Conservation (phyloP, 2,113 vertebrate genomes). For the Ophthalmolycus amberensis region DNA sequence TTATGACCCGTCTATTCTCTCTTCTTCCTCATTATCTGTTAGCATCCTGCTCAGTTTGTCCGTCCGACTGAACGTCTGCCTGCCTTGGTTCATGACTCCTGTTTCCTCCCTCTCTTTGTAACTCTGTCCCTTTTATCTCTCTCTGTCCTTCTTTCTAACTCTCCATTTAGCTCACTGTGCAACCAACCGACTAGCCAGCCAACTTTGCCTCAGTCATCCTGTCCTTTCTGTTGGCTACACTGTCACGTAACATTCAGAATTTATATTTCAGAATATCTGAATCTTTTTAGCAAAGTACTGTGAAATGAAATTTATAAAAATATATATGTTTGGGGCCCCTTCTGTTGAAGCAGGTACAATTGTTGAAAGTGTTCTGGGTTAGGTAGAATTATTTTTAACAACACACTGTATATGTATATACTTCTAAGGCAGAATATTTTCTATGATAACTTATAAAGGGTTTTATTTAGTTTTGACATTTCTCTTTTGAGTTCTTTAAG, state of each 20-base stretch:
- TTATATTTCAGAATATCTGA: slow-evolving; percentile 52
- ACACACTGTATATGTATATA: slow-evolving; percentile 39
- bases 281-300: slow-evolving; percentile 56
- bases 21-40: slow-evolving; percentile 51
- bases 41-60: slow-evolving; percentile 48
- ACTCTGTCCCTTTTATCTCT: slow-evolving; percentile 37
- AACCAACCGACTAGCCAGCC: slow-evolving; percentile 42
- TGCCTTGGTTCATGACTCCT: slow-evolving; percentile 43
- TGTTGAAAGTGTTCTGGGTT: slow-evolving; percentile 46
- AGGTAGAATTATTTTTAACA: slow-evolving; percentile 48
- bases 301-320: slow-evolving; percentile 36
- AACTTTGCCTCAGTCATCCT: slow-evolving; percentile 55
- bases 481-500: slow-evolving; percentile 41
- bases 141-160: not conserved
- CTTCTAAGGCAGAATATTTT: slow-evolving; percentile 65
- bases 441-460: slow-evolving; percentile 40
- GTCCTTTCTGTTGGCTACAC: slow-evolving; percentile 28
- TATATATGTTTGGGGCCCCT: slow-evolving; percentile 25
- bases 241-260: slow-evolving; percentile 37
- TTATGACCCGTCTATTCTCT: slow-evolving; percentile 36
- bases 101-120: slow-evolving; percentile 36
- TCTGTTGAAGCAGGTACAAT: slow-evolving; percentile 48
- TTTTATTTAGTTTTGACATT: slow-evolving; percentile 49
- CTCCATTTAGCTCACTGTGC: slow-evolving; percentile 51
- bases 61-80: slow-evolving; percentile 53